Percentiles rank a stretch among this genome's conserved stretches.
Evolutionary conservation across 2,113 vertebrate species (phyloP).

Genomic region (Aphyosemion australe): DNA sequence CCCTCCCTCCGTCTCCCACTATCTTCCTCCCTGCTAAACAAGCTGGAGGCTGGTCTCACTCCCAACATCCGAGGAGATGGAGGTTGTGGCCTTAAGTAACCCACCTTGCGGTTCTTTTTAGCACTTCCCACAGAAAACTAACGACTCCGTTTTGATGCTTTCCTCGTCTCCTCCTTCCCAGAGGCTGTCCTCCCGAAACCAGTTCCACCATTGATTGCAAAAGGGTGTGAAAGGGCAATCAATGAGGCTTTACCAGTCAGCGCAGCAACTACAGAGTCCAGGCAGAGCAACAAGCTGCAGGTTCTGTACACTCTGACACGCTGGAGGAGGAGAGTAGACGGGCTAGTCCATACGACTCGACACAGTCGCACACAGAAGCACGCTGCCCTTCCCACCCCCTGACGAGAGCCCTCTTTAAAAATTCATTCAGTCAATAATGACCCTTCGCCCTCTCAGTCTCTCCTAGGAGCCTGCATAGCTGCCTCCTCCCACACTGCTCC

Average conservation of each 20-base stretch:
- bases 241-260: slow-evolving; percentile 40
- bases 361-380: slow-evolving; percentile 40
- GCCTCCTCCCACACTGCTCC: slow-evolving; percentile 72
- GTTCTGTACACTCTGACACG: slow-evolving; percentile 3
- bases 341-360: slow-evolving; percentile 38
- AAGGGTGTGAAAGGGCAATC: slow-evolving; percentile 64
- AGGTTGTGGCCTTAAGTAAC: slow-evolving; percentile 59
- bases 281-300: slow-evolving; percentile 22
- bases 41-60: slow-evolving; percentile 41
- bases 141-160: slow-evolving; percentile 33
- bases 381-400: slow-evolving; percentile 39
- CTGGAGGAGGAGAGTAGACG: slow-evolving; percentile 11
- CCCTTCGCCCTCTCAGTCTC: slow-evolving; percentile 73
- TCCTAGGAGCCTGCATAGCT: slow-evolving; percentile 68
- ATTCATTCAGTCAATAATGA: slow-evolving; percentile 79
- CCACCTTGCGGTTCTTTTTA: slow-evolving; percentile 25
- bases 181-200: slow-evolving; percentile 48
- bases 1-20: slow-evolving; percentile 25
- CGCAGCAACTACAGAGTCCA: slow-evolving; percentile 30
- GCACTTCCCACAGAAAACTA: slow-evolving; percentile 20
- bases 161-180: slow-evolving; percentile 27
- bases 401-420: slow-evolving; percentile 76
- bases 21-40: slow-evolving; percentile 50
- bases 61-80: slow-evolving; percentile 49
- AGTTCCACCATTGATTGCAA: slow-evolving; percentile 62